Conservation (phyloP, 2,888 invertebrate species). For the Tenodera sinensis region DNA sequence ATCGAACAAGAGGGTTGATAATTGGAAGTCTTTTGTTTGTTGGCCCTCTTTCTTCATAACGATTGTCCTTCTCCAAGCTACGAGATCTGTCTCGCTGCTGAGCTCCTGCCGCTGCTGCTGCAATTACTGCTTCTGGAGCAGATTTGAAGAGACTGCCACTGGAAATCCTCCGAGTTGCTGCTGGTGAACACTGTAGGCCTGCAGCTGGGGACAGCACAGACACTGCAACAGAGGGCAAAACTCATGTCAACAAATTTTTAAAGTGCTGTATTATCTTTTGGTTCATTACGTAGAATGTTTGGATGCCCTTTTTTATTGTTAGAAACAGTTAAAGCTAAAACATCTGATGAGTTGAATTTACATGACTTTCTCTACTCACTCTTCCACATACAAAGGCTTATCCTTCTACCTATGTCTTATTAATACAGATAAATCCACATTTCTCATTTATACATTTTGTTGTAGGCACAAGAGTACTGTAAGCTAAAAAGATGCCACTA, state of each 20-base stretch:
- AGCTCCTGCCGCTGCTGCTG: constrained; percentile 22
- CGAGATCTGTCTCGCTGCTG: constrained; percentile 46
- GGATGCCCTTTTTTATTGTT: too few relatives aligned
- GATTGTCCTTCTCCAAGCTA: constrained; percentile 50
- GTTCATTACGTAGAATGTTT: too few relatives aligned
- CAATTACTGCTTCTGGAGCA: constrained; percentile 49
- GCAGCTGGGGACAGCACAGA: constrained; percentile 56
- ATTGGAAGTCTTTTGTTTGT: constrained; percentile 69
- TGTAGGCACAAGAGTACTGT: too few relatives aligned
- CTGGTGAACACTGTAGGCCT: constrained; percentile 73
- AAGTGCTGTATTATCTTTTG: too few relatives aligned
- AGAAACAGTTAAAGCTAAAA: too few relatives aligned
- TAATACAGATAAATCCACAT: too few relatives aligned
- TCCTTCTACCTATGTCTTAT: too few relatives aligned
- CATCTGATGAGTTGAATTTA: too few relatives aligned
- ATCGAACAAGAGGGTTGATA: constrained; percentile 81
- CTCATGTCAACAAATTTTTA: neutral
- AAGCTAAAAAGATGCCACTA: too few relatives aligned
- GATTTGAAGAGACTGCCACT: constrained; percentile 85
- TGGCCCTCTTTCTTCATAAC: constrained; percentile 13
- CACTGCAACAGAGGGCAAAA: constrained; percentile 14
- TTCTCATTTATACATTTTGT: too few relatives aligned
- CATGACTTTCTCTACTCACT: too few relatives aligned
- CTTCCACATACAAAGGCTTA: too few relatives aligned
- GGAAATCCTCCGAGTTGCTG: constrained; percentile 84